These are phyloP conservation scores for Agapornis canus DNA, from an alignment of 2,797 vertebrate genomes.

Conservation along the genomic window DNA sequence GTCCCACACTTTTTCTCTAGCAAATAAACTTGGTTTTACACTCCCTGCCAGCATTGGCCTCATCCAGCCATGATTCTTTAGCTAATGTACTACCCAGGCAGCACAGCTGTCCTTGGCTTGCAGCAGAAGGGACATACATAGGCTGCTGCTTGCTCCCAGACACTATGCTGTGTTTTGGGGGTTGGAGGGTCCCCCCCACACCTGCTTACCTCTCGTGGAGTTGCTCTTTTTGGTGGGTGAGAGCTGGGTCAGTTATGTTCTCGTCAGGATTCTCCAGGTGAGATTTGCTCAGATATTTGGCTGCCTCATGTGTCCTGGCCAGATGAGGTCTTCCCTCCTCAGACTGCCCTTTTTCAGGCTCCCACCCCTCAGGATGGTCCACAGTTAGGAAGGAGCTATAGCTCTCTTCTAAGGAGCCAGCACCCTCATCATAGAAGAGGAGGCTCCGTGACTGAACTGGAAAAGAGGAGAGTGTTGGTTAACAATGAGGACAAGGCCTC, in stretches of 20 bases:
- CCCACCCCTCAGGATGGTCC: constrained; percentile 83
- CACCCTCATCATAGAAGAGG: constrained; percentile 91
- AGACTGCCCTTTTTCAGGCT: constrained; percentile 71
- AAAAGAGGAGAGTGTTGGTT: constrained; percentile 29
- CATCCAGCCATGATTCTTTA: neutral
- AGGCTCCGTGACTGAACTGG: constrained; percentile 96
- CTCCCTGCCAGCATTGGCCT: neutral
- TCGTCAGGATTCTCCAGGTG: constrained; percentile 68
- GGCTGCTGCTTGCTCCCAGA: neutral
- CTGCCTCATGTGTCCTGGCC: constrained; percentile 79
- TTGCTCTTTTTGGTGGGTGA: constrained; percentile 73
- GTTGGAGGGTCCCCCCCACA: neutral
- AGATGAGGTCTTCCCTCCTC: constrained; percentile 71
- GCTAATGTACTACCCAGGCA: fast-evolving
- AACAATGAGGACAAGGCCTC: neutral
- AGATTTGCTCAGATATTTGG: constrained; percentile 85
- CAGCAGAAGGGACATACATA: neutral
- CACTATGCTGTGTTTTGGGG: neutral
- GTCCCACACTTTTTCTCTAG: neutral
- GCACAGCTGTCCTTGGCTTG: neutral
- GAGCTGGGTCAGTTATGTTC: constrained; percentile 78
- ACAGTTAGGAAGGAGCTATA: constrained; percentile 79
- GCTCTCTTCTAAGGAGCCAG: constrained; percentile 86
- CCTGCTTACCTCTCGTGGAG: constrained; percentile 75
- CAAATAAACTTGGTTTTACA: neutral